Evolutionary conservation across 1,140 invertebrate genomes (phyloP), one percentile per base, ranked within the genome.

Genomic region (Yoshiicerus persimilis): DNA sequence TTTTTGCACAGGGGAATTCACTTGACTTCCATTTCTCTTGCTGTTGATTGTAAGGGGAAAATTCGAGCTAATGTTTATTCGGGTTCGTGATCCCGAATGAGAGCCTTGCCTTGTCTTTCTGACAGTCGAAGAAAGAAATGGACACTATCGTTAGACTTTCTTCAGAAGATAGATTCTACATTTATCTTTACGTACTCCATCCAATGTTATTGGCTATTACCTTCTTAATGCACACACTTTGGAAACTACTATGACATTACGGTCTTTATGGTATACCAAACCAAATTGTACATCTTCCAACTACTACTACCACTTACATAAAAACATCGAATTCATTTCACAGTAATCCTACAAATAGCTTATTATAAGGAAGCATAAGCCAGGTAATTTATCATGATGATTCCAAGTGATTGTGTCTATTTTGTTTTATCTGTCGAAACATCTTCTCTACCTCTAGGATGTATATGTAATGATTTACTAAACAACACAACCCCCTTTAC

Each of bases 41-140:
- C 83, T 84, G 75, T 80, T 80, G 75, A 80, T 80, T 80, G 75
- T 80, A n/a, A 80, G 75, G 34, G 34, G 75, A 32, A 80, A 80
- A 32, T 80, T 80, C 38, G 75, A 80, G 75, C 75, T 80, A 80
- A 80, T 80, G 75, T 80, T 80, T 80, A 80, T 80, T 80, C 75
- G 30, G 23, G 75, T 80, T 80, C 75, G 75, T 80, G 75, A 80
- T 80, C 75, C 75, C 75, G 75, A 34, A 80, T 80, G 75, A 80
- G 75, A 80, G 75, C 30, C n/a, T 80, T 80, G 16, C 34, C 75
- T 80, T 80, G 34, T 80, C 75, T 36, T n/a, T 80, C 75, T 80
- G 75, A 80, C 75, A 80, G 75, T 32, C n/a, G 20, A 80, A 80
- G 34, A 80, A 80, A 80, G 75, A 80, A 80, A 80, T 32, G 75